Evolutionary conservation across 2,797 vertebrate genomes (phyloP), one percentile per base, ranked within the genome.

Genomic region (Parauchenoglanis punctatus): DNA sequence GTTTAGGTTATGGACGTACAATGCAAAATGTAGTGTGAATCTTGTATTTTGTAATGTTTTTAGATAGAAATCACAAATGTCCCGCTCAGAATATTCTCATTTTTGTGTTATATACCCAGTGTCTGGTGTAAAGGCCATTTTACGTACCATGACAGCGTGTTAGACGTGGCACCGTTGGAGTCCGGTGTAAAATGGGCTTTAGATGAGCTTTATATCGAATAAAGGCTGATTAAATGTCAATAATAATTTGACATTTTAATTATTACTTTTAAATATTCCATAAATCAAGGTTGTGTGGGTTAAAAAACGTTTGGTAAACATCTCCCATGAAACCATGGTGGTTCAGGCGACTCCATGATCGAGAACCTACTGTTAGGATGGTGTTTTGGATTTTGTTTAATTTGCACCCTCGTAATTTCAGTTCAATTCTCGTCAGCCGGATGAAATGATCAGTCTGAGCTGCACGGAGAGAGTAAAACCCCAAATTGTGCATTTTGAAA

Each of bases 341-440:
- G n/a, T n/a, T n/a, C n/a, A n/a, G 59, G 23, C 4, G n/a, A 31
- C 65, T 11, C 65, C 65, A 31, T 13, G n/a, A 31, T 15, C 2
- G 12, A 67, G n/a, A 15, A 13, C n/a, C n/a, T 67, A 6, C 65
- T 31, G 28, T 17, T 15, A 65, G 25, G 18, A 3, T 1, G 75
- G n/a, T 77, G 73, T 76, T 76, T 44, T n/a, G 73, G 7, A 92
- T 89, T 91, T 91, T 92, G 92, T 93, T 93, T 23, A 1, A 59
- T 59, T 59, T 23, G 58, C 58, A 59, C 20, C 25, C 59, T 63
- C 25, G n/a, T 63, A 1, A n/a, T n/a, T 80, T 63, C 61, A 63
- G 49, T 52, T 2, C 18, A 76, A 75, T 86, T 28, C 61, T 67
- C 46, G 10, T 46, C 44, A 56, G 70, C 85, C 75, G 83, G 35